Conservation (phyloP, 1,140 invertebrate genomes). For the Metopolophium dirhodum region DNA sequence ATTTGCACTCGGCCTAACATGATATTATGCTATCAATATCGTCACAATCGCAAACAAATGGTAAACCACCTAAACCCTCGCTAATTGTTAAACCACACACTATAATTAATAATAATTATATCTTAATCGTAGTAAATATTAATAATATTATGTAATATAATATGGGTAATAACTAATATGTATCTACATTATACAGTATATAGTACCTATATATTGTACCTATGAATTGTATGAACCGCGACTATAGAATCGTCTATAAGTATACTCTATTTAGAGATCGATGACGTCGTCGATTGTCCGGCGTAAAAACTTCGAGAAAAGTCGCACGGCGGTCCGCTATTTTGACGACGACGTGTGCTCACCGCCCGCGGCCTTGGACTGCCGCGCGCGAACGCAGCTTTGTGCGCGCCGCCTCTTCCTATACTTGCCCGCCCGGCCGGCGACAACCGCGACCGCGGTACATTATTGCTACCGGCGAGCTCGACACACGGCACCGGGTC, state of each 20-base stretch:
- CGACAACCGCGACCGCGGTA: neutral
- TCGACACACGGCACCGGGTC: neutral
- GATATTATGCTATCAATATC: no score
- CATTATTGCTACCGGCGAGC: neutral
- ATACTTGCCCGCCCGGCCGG: neutral
- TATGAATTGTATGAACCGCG: no score
- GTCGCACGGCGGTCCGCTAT: neutral
- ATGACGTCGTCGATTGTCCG: neutral
- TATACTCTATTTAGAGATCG: no score
- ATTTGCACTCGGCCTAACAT: no score
- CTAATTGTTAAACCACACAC: neutral
- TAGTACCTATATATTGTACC: no score
- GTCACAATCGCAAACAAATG: neutral
- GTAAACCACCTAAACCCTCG: neutral
- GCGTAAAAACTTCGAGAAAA: neutral
- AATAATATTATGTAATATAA: neutral
- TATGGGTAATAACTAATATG: neutral
- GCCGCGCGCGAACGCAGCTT: conserved; percentile 7
- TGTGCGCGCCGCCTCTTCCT: neutral
- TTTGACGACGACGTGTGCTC: neutral
- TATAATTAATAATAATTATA: no score
- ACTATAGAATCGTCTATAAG: no score
- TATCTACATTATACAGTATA: no score
- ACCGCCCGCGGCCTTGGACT: neutral
- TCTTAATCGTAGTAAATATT: neutral